phyloP scores from a whole-genome alignment of 2,113 vertebrate genomes.

The Psephotus haematonotus region DNA sequence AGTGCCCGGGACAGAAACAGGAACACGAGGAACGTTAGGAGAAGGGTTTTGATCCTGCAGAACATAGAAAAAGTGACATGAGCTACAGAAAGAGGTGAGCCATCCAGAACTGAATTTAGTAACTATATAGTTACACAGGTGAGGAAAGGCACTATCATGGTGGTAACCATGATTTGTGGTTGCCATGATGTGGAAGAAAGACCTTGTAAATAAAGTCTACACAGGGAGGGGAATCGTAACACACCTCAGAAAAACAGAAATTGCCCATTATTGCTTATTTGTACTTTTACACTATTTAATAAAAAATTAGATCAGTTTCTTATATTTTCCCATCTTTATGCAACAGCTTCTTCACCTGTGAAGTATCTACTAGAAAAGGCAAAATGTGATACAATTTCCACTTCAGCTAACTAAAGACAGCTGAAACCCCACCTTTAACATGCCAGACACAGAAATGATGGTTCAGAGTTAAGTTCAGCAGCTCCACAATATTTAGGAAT shows the following conservation, averaged over 20 bases:
- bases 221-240: not conserved
- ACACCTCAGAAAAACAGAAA: not conserved
- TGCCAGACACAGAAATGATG: not conserved
- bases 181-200: not conserved
- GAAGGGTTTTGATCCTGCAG: conserved; percentile 86
- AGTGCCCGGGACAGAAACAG: conserved; percentile 75
- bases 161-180: not conserved
- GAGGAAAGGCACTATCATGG: not conserved
- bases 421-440: not conserved
- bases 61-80: not conserved
- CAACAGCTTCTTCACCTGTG: not conserved
- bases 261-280: not conserved
- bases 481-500: not conserved
- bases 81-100: not conserved
- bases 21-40: conserved; percentile 72
- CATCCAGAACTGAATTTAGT: not conserved
- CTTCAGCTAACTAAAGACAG: not conserved
- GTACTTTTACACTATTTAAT: not conserved
- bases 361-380: not conserved
- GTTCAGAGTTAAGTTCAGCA: not conserved
- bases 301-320: not conserved
- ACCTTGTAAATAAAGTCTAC: not conserved
- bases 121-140: not conserved
- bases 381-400: not conserved
- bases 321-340: not conserved